Percentiles rank a stretch among this genome's conserved stretches.
Evolutionary conservation across 2,113 vertebrate species (phyloP).

Genomic region (Rhabdomys dilectus): DNA sequence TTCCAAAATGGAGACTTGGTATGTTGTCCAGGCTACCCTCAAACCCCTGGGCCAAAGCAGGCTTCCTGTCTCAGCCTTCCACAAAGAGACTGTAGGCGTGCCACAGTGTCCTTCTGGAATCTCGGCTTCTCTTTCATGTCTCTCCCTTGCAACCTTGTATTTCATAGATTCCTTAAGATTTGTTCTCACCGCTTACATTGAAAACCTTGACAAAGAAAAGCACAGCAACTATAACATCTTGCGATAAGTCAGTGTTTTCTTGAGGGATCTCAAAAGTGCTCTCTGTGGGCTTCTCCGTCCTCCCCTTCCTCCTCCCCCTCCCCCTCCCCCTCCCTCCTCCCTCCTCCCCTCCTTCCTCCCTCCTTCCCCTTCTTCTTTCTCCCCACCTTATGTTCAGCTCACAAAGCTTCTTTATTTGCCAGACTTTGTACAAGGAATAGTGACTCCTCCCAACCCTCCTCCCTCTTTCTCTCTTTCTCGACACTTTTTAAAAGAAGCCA

Average conservation of each 20-base stretch:
- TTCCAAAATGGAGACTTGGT: background rate
- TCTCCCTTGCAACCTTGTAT: background rate
- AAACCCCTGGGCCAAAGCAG: background rate
- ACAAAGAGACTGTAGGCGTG: background rate
- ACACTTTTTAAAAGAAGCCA: background rate
- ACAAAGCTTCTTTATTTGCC: background rate
- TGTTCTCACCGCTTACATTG: background rate
- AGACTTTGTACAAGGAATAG: background rate
- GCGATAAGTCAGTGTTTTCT: background rate
- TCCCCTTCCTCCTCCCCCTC: no score
- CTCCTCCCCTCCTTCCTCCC: no score
- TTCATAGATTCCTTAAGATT: background rate
- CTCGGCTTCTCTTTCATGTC: background rate
- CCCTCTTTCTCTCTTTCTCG: background rate
- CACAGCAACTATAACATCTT: background rate
- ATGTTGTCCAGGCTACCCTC: background rate
- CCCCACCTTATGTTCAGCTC: background rate
- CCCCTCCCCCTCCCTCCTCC: rapidly evolving
- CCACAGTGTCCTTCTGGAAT: background rate
- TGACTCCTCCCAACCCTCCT: background rate
- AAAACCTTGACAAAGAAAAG: background rate
- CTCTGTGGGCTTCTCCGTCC: background rate
- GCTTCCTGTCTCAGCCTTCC: background rate
- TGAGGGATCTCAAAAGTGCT: background rate
- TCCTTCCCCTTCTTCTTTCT: rapidly evolving